Evolutionary conservation across 1,140 invertebrate species (phyloP).

Genomic region (Neoseiulus cucumeris): DNA sequence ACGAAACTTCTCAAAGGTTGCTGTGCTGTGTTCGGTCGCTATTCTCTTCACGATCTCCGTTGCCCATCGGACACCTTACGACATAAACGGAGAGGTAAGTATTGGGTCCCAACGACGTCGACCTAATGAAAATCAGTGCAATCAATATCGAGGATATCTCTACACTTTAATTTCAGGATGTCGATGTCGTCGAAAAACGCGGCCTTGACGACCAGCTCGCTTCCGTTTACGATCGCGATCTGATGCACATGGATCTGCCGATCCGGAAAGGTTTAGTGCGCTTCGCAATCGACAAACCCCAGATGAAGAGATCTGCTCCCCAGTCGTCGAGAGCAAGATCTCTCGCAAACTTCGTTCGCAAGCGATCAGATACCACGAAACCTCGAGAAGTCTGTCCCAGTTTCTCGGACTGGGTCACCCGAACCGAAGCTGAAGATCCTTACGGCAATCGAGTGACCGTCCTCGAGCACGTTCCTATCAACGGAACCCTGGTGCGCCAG

Average conservation of each 20-base stretch:
- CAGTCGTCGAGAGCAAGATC: background rate
- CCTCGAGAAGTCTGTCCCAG: constrained; percentile 14
- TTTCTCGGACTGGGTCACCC: constrained; percentile 17
- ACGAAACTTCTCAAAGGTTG: no score
- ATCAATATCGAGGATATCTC: background rate
- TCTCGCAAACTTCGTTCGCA: background rate
- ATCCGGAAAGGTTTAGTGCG: constrained; percentile 13
- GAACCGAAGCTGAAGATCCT: constrained; percentile 13
- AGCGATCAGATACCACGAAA: background rate
- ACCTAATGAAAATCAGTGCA: background rate
- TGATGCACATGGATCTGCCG: constrained; percentile 7
- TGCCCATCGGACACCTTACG: background rate
- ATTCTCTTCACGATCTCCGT: no score
- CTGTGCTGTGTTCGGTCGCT: no score
- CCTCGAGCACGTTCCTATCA: constrained; percentile 14
- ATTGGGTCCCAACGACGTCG: background rate
- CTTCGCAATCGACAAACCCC: constrained; percentile 13
- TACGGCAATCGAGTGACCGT: constrained; percentile 15
- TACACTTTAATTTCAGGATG: background rate
- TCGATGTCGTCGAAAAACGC: background rate
- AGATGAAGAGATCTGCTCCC: background rate
- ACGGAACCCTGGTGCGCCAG: constrained; percentile 15
- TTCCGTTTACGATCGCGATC: background rate
- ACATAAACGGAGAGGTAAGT: background rate
- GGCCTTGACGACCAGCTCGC: background rate